Base-by-base conservation (phyloP, 2,888 invertebrate genomes). In the Cephonodes hylas region DNA sequence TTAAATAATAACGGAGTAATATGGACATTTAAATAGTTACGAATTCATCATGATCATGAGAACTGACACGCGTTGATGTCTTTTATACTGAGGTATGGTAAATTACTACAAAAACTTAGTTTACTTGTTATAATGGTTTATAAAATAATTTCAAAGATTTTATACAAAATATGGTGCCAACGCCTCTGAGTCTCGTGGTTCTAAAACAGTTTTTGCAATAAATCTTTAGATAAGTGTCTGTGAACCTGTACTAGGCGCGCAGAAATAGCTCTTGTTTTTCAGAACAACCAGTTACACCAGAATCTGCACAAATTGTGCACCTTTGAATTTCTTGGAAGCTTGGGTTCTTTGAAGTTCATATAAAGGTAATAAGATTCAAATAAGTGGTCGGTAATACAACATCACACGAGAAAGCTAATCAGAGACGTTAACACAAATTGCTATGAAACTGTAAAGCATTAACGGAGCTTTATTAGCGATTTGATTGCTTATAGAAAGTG, bases 1-100 rank as follows among this genome's bases (percentile, higher is more conserved):
- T 25, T n/a, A 5, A 6, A 25, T 25, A 27, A 31, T 53, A 31
- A 53, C 31, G 38, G 57, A 38, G 38, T 23, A 57, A 13, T 22
- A 13, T 13, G 38, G 8, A 22, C 13, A 7, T 13, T 4, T 48
- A 48, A 31, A 34, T 25, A 48, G 22, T 46, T 38, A 46, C 15
- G 5, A 18, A 61, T 31, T 4, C 13, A 25, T 38, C 48, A 23
- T 60, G 31, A 15, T 22, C 44, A n/a, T 45, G 31, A 15, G 6
- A 34, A 25, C n/a, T 20, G 13, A 38, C 61, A 67, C 79, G 78
- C 89, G 89, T 89, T 88, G 85, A 89, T 82, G 83, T 89, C 89
- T 87, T 81, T 80, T 79, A 66, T 71, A 78, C 60, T n/a, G 23
- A 23, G 57, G 38, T 23, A 22, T n/a, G 42, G 34, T 56, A 13